Evolutionary conservation across 2,113 vertebrate species (phyloP).

Genomic region (Dromaius novaehollandiae): DNA sequence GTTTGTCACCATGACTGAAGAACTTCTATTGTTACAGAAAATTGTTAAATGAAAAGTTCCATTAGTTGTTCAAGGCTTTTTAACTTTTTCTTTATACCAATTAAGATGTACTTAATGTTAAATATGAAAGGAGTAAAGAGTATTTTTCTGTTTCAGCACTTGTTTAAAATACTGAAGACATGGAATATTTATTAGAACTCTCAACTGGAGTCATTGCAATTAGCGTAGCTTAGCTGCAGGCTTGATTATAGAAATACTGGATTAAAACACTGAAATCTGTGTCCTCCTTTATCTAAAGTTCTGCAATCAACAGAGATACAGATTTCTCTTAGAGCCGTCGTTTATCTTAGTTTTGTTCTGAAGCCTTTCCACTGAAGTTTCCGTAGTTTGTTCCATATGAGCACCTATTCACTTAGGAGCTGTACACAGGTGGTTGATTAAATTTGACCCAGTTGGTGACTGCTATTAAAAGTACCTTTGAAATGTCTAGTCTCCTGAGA

Average conservation of each 20-base stretch:
- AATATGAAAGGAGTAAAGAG: background rate
- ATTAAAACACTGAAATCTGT: background rate
- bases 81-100: background rate
- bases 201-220: background rate
- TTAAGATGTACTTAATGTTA: background rate
- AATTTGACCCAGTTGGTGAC: background rate
- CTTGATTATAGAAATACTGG: background rate
- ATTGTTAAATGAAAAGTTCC: background rate
- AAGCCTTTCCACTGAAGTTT: background rate
- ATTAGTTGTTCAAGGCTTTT: background rate
- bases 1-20: background rate
- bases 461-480: background rate
- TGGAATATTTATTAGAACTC: background rate
- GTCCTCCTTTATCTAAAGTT: background rate
- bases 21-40: background rate
- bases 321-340: background rate
- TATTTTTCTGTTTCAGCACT: background rate
- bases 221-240: background rate
- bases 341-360: background rate
- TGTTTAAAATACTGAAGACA: background rate
- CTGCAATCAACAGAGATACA: background rate
- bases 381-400: fast-evolving
- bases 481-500: background rate
- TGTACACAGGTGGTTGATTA: fast-evolving
- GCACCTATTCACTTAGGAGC: background rate